Percentiles rank a stretch among this genome's conserved stretches.
phyloP scores from a whole-genome alignment of 1,140 invertebrate genomes.

The Cyphomyrmex costatus region DNA sequence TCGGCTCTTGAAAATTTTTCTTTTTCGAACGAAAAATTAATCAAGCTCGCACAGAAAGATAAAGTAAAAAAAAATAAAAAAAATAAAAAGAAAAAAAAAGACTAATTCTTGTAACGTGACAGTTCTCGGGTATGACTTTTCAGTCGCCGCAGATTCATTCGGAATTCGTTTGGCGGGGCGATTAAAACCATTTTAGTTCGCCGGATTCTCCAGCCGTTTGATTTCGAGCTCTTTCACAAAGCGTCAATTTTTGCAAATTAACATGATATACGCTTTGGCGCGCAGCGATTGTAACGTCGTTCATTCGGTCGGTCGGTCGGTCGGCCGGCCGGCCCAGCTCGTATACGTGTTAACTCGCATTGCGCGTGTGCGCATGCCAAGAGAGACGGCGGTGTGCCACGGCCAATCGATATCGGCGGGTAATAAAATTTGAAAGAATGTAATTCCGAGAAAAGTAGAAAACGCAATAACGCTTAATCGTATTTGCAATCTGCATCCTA shows the following conservation, averaged over 20 bases:
- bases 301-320: conserved; percentile 18
- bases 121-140: background rate
- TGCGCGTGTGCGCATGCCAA: conserved; percentile 44
- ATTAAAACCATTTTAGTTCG: conserved; percentile 16
- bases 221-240: conserved; percentile 31
- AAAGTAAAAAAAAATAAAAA: background rate
- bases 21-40: conserved; percentile 44
- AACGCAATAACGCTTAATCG: conserved; percentile 64
- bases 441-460: conserved; percentile 61
- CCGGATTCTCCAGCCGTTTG: conserved; percentile 13
- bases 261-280: conserved; percentile 49
- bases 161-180: conserved; percentile 16
- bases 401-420: conserved; percentile 59
- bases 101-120: background rate
- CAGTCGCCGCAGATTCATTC: background rate
- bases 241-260: conserved; percentile 62
- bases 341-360: conserved; percentile 22
- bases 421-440: conserved; percentile 64
- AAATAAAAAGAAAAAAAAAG: background rate
- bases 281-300: conserved; percentile 31
- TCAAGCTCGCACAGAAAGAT: background rate
- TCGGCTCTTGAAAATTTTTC: conserved; percentile 38
- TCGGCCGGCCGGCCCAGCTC: conserved; percentile 11
- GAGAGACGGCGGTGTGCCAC: conserved; percentile 5
- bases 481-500: conserved; percentile 60